Conservation (phyloP, 2,797 vertebrate genomes). For the Coreius guichenoti region DNA sequence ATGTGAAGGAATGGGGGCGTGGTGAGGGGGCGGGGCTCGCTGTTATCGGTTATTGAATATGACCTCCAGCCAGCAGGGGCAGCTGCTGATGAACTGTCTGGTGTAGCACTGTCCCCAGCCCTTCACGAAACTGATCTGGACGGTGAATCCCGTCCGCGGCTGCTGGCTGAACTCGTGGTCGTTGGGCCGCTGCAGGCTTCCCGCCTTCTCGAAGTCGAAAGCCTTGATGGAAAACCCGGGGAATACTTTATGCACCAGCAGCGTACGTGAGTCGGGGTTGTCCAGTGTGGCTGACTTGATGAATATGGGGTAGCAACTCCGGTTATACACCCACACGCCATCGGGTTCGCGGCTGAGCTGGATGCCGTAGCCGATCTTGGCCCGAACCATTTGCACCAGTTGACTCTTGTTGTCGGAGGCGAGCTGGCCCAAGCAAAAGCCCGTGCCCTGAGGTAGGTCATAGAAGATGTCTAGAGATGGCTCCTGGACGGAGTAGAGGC, state of each 20-base stretch:
- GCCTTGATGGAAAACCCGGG: slow-evolving; percentile 99
- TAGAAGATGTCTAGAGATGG: slow-evolving; percentile 99
- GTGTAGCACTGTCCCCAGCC: slow-evolving; percentile 99
- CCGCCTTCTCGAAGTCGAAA: slow-evolving; percentile 97
- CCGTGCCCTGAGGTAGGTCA: slow-evolving; percentile 99
- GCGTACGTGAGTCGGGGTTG: slow-evolving; percentile 95
- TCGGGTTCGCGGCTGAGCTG: slow-evolving; percentile 94
- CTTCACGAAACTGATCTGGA: slow-evolving; percentile 99
- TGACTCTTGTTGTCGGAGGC: slow-evolving; percentile 96
- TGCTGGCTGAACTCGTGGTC: slow-evolving; percentile 99
- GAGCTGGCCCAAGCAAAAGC: slow-evolving; percentile 98
- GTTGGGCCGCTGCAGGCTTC: slow-evolving; percentile 93
- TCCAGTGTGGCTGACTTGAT: slow-evolving; percentile 99
- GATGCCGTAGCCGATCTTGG: slow-evolving; percentile 97
- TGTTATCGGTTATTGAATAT: slow-evolving; percentile 97
- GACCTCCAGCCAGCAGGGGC: slow-evolving; percentile 98
- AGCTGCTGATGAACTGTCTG: slow-evolving; percentile 98
- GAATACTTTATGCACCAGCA: slow-evolving; percentile 97
- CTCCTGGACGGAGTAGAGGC: slow-evolving; percentile 98
- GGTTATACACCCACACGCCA: slow-evolving; percentile 98
- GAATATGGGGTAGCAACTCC: slow-evolving; percentile 98
- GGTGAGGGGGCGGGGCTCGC: slow-evolving; percentile 54
- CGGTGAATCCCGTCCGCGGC: slow-evolving; percentile 94
- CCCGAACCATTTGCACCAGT: slow-evolving; percentile 94
- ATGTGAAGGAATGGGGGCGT: slow-evolving; percentile 47